A percentile compares a stretch with the other conserved stretches of the same genome.
phyloP scores from a whole-genome alignment of 2,888 invertebrate genomes.

The Nowickia ferox region DNA sequence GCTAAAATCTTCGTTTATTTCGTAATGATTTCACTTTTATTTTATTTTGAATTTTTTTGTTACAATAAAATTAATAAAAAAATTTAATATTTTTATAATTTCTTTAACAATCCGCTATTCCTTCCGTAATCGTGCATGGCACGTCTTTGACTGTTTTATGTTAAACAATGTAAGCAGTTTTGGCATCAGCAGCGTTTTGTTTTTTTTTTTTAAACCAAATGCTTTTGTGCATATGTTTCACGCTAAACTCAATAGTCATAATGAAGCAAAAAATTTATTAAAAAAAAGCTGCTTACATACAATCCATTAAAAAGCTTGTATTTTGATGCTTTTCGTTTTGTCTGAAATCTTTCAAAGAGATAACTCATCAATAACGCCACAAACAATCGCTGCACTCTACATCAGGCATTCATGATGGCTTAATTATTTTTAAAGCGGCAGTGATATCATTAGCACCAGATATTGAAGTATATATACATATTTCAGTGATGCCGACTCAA shows the following conservation, averaged over 20 bases:
- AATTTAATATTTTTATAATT: background rate
- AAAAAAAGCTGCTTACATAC: background rate
- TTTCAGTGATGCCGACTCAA: no score
- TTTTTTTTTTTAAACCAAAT: conserved; percentile 49
- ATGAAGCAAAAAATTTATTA: conserved; percentile 21
- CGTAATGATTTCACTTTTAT: conserved; percentile 37
- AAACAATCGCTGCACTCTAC: conserved; percentile 11
- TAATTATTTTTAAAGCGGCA: no score
- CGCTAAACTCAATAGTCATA: conserved; percentile 34
- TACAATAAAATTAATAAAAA: background rate
- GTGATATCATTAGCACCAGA: no score
- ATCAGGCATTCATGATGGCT: no score
- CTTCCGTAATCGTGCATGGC: conserved; percentile 70
- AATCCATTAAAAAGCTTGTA: conserved; percentile 22
- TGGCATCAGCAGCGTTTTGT: conserved; percentile 61
- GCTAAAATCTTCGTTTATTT: conserved; percentile 9
- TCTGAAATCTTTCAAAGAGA: conserved; percentile 40
- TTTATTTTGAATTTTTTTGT: conserved; percentile 13
- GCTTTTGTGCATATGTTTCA: conserved; percentile 36
- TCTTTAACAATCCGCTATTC: conserved; percentile 57
- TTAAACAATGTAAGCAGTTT: conserved; percentile 60
- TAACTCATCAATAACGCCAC: background rate
- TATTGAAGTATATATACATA: no score
- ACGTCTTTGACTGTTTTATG: conserved; percentile 69
- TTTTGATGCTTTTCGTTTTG: conserved; percentile 29